phyloP scores from a whole-genome alignment of 2,888 invertebrate species.

The Chelonus formosanus region DNA sequence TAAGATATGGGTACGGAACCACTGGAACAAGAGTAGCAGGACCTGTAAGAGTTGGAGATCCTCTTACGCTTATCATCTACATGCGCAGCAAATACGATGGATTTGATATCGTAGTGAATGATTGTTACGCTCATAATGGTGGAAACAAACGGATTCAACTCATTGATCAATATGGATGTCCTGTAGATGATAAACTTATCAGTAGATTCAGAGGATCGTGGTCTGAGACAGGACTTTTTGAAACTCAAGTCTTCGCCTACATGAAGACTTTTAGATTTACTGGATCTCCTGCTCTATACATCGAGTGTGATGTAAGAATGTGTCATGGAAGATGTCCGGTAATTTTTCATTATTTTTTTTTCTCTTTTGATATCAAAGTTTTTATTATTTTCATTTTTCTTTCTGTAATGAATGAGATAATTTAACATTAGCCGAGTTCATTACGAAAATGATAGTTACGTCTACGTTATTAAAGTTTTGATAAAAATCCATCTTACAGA shows the following conservation, averaged over 20 bases:
- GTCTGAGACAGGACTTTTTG: slow-evolving; percentile 88
- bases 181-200: slow-evolving; percentile 91
- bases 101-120: slow-evolving; percentile 93
- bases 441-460: too few species aligned
- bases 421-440: too few species aligned
- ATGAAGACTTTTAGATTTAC: slow-evolving; percentile 95
- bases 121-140: slow-evolving; percentile 93
- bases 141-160: slow-evolving; percentile 90
- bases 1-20: slow-evolving; percentile 89
- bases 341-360: slow-evolving; percentile 34
- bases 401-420: too few species aligned
- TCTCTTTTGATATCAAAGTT: too few species aligned
- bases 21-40: slow-evolving; percentile 85
- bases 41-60: slow-evolving; percentile 91
- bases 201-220: slow-evolving; percentile 93
- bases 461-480: too few species aligned
- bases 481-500: too few species aligned
- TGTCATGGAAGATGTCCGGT: slow-evolving; percentile 95
- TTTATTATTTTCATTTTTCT: too few species aligned
- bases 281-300: slow-evolving; percentile 91
- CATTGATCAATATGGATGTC: slow-evolving; percentile 92
- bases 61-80: slow-evolving; percentile 89
- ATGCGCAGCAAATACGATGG: slow-evolving; percentile 96
- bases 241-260: slow-evolving; percentile 93
- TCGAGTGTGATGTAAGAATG: slow-evolving; percentile 95